phyloP scores from a whole-genome alignment of 2,113 vertebrate species.

The Notiomystis cincta region DNA sequence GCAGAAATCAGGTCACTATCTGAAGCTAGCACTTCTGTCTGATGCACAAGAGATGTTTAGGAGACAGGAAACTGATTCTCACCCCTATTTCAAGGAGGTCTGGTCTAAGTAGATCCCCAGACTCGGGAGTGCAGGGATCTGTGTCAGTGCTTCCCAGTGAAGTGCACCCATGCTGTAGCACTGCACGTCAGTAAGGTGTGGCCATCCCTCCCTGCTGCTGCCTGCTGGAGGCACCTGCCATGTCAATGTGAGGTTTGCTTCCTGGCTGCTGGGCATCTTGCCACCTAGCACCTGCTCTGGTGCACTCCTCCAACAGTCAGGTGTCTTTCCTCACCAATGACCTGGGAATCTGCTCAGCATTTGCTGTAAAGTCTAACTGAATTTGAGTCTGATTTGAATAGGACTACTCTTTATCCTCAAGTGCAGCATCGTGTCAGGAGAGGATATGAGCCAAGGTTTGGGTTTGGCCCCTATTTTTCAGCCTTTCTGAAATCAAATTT shows the following conservation, averaged over 20 bases:
- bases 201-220: not conserved
- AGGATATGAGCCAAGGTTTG: not conserved
- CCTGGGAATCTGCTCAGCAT: not conserved
- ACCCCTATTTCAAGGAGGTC: not conserved
- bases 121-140: too few species aligned
- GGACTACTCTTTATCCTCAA: not conserved
- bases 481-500: not conserved
- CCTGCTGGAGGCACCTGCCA: not conserved
- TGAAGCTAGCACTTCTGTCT: not conserved
- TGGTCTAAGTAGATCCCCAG: not conserved
- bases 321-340: not conserved
- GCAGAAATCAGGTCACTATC: not conserved
- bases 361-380: not conserved
- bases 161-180: not conserved
- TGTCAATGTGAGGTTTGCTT: not conserved
- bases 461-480: not conserved
- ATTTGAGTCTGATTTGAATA: constrained; percentile 54
- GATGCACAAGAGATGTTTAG: fast-evolving
- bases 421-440: not conserved
- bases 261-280: fast-evolving
- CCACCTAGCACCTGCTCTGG: not conserved
- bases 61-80: not conserved
- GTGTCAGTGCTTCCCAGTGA: not conserved
- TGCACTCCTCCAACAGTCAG: not conserved
- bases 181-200: not conserved